Evolutionary conservation across 1,140 invertebrate species (phyloP).

Genomic region (Carcinoscorpius rotundicauda): DNA sequence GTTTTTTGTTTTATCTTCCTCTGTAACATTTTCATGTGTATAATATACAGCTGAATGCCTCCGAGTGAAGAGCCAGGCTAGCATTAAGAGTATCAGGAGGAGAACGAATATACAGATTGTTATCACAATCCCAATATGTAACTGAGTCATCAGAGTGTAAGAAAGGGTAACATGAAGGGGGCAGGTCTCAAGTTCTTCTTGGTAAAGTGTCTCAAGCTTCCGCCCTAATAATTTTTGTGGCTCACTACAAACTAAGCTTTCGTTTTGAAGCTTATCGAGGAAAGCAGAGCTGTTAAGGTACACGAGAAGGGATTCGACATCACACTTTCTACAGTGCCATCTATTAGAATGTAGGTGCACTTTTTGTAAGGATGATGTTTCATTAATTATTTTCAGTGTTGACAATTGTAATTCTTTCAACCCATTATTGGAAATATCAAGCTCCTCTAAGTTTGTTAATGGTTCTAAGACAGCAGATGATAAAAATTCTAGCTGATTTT

Average conservation of each 20-base stretch:
- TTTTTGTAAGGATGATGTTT: slow-evolving; percentile 32
- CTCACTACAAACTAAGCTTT: slow-evolving; percentile 22
- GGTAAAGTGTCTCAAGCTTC: slow-evolving; percentile 17
- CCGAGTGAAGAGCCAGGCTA: slow-evolving; percentile 34
- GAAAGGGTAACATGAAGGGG: slow-evolving; percentile 16
- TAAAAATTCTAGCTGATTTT: slow-evolving; percentile 41
- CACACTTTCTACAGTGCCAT: slow-evolving; percentile 53
- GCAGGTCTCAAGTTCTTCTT: slow-evolving; percentile 21
- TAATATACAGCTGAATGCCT: slow-evolving; percentile 55
- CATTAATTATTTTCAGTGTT: slow-evolving; percentile 36
- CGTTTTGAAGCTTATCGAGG: no score
- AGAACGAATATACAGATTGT: slow-evolving; percentile 30
- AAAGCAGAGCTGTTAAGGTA: slow-evolving; percentile 23
- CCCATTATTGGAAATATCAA: slow-evolving; percentile 50
- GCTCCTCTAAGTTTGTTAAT: slow-evolving; percentile 39
- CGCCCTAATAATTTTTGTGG: slow-evolving; percentile 19
- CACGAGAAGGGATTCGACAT: slow-evolving; percentile 26
- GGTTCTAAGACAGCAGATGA: slow-evolving; percentile 40
- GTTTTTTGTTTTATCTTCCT: no score
- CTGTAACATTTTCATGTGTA: slow-evolving; percentile 48
- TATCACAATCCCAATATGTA: slow-evolving; percentile 29
- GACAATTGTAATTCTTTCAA: slow-evolving; percentile 44
- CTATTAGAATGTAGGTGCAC: slow-evolving; percentile 43
- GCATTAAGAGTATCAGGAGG: slow-evolving; percentile 28
- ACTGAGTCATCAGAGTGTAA: slow-evolving; percentile 15